phyloP scores from a whole-genome alignment of 2,113 vertebrate species.

The Lamprologus sp. region DNA sequence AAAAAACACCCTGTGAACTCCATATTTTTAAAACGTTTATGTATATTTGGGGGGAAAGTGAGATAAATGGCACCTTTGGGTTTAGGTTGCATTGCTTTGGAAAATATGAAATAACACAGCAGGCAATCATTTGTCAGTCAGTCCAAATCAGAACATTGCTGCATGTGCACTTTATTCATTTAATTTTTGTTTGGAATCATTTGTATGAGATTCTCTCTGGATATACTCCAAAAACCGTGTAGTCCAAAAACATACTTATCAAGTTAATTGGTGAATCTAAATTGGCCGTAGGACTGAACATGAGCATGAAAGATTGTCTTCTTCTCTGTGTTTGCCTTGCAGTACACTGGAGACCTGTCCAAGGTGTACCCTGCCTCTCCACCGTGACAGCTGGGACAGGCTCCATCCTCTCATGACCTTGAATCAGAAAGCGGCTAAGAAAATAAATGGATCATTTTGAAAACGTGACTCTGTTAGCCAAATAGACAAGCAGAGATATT shows the following conservation, averaged over 20 bases:
- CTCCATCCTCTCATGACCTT: not conserved
- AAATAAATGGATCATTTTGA: not conserved
- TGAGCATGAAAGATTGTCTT: not conserved
- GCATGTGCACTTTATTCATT: not conserved
- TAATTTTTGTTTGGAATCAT: not conserved
- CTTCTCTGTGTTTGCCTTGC: not conserved
- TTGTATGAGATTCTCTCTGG: not conserved
- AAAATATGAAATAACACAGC: not conserved
- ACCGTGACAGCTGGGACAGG: not conserved
- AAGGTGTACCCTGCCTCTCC: not conserved
- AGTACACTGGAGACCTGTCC: not conserved
- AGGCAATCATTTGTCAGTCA: not conserved
- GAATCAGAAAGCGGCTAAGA: not conserved
- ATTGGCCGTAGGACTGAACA: not conserved
- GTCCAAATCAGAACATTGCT: not conserved
- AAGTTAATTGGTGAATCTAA: not conserved
- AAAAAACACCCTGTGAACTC: not conserved
- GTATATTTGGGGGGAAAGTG: not conserved
- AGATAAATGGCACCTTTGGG: not conserved
- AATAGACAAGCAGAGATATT: not conserved
- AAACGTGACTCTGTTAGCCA: not conserved
- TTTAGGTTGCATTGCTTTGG: not conserved
- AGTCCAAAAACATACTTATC: not conserved
- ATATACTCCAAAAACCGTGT: not conserved
- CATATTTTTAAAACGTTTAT: not conserved